phyloP scores from a whole-genome alignment of 2,888 invertebrate species.

The Cheilosia impressa region DNA sequence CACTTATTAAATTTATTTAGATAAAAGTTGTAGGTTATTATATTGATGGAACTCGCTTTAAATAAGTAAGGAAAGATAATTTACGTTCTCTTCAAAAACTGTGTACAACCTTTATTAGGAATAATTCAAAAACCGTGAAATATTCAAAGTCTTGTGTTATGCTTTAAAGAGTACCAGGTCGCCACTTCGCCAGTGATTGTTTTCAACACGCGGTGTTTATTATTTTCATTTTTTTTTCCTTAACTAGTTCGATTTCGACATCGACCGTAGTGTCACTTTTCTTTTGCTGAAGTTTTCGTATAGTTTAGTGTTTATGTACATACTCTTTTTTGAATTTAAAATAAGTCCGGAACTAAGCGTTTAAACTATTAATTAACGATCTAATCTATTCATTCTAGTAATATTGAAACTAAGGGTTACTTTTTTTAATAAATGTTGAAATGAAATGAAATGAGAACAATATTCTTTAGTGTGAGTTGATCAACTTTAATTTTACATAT shows the following conservation, averaged over 20 bases:
- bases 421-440: constrained; percentile 24
- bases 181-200: constrained; percentile 42
- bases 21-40: constrained; percentile 44
- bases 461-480: constrained; percentile 33
- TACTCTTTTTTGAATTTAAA: constrained; percentile 26
- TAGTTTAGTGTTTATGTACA: constrained; percentile 37
- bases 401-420: constrained; percentile 22
- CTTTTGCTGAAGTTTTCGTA: constrained; percentile 27
- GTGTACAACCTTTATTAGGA: neutral
- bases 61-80: constrained; percentile 53
- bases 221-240: constrained; percentile 24
- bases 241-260: constrained; percentile 37
- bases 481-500: neutral
- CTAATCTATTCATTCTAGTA: constrained; percentile 18
- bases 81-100: neutral
- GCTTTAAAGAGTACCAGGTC: neutral
- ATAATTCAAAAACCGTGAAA: neutral
- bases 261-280: constrained; percentile 62
- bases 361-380: constrained; percentile 16
- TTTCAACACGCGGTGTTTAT: constrained; percentile 63
- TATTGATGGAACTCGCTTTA: constrained; percentile 21
- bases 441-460: constrained; percentile 37
- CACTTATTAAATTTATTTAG: neutral
- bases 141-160: constrained; percentile 12
- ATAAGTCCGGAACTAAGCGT: neutral